Evolutionary conservation across 2,113 vertebrate species (phyloP), one percentile per base, ranked within the genome.

Genomic region (Pionites leucogaster): DNA sequence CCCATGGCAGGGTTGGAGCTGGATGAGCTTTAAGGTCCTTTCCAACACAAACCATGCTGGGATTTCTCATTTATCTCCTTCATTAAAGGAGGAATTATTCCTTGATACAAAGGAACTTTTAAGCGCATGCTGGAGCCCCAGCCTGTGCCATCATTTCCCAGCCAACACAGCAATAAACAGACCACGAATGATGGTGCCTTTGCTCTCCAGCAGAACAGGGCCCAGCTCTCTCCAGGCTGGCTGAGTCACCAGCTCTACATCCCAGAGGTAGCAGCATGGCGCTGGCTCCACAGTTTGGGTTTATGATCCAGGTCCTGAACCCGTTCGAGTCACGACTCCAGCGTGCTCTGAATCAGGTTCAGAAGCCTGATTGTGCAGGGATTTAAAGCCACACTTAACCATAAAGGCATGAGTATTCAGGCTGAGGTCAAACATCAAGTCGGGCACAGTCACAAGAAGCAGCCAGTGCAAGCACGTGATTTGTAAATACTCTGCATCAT

Each of bases 181-280:
- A 19, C 3, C 35, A 13, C 0, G 1, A 46, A 16, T 57, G 72
- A 39, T 0, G 3, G 29, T 24, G 70, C 39, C 41, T 37, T 53
- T 44, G 64, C 71, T 46, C 22, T 29, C 16, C 13, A 10, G 37
- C 35, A 65, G 47, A 42, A 19, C 65, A 47, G 14, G 24, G 23
- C 55, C 25, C 60, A 28, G 70, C 39, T 50, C 39, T 14, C 53
- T 20, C 33, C 23, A 35, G 41, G 49, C 63, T 59, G 55, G 49
- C 18, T 16, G 6, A 24, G 49, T 10, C 65, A 31, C 64, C 64
- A 64, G 59, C 64, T 74, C 76, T 3, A 0, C 75, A 27, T 59
- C 57, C 57, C 57, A 59, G 57, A 59, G 23, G 22, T 4, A 59
- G 33, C 57, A 59, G 35, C 80, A 46, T 0, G 0, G 16, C 12